Evolutionary conservation across 2,888 invertebrate species (phyloP).

Genomic region (Hartigia nigra): DNA sequence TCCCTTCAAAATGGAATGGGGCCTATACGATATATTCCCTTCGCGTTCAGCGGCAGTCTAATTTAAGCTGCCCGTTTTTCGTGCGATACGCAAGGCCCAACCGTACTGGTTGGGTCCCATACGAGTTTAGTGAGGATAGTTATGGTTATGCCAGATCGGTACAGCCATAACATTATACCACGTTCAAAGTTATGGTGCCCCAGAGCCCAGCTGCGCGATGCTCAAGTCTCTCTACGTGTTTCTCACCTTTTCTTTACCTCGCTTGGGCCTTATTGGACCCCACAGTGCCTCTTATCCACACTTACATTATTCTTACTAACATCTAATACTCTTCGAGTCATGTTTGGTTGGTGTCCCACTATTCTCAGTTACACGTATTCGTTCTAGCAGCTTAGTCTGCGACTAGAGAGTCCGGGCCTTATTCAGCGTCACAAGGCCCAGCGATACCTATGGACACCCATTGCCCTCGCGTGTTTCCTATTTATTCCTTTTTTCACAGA

Average conservation of each 20-base stretch:
- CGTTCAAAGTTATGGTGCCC: slow-evolving; percentile 7
- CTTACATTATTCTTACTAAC: background rate
- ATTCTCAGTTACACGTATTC: background rate
- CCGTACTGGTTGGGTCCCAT: background rate
- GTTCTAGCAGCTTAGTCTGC: background rate
- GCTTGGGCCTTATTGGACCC: background rate
- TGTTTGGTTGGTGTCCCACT: background rate
- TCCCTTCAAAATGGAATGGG: background rate
- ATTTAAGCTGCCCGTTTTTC: slow-evolving; percentile 11
- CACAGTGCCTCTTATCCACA: background rate
- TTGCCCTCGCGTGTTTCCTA: background rate
- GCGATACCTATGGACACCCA: background rate
- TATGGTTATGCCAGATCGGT: slow-evolving; percentile 13
- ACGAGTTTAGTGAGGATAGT: slow-evolving; percentile 8
- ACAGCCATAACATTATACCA: slow-evolving; percentile 3
- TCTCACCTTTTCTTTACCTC: background rate
- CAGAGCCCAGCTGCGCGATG: slow-evolving; percentile 9
- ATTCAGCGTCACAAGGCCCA: background rate
- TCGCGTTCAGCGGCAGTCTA: background rate
- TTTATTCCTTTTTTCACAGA: background rate
- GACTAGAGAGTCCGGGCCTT: background rate
- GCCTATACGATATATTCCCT: background rate
- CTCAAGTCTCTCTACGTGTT: background rate
- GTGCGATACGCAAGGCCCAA: background rate
- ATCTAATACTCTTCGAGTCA: background rate